These are phyloP conservation scores for Galagoides demidoff DNA, from an alignment of 2,797 vertebrate genomes.

Conservation along the genomic window DNA sequence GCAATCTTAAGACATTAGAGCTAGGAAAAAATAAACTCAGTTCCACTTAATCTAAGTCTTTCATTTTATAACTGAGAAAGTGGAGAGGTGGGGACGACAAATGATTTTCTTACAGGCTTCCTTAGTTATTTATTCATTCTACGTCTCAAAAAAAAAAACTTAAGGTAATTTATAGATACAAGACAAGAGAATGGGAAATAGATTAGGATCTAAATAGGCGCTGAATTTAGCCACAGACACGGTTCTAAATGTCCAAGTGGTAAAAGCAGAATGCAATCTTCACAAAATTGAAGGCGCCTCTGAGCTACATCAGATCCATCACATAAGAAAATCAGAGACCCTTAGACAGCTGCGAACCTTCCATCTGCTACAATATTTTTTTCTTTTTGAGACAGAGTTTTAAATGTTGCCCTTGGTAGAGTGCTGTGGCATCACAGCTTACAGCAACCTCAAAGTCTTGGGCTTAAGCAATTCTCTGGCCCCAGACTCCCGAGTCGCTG, in stretches of 20 bases:
- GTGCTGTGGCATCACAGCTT: too few relatives aligned
- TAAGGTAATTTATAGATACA: not conserved
- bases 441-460: too few relatives aligned
- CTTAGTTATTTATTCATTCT: not conserved
- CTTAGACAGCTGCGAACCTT: not conserved
- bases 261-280: not conserved
- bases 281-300: not conserved
- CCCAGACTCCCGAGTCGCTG: too few relatives aligned
- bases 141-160: not conserved
- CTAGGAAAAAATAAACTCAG: not conserved
- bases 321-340: not conserved
- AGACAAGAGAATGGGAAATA: not conserved
- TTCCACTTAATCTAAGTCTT: not conserved
- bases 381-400: too few relatives aligned
- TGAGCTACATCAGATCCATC: not conserved
- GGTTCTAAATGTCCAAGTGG: not conserved
- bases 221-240: not conserved
- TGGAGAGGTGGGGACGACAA: not conserved
- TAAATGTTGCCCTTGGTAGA: too few relatives aligned
- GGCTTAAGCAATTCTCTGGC: too few relatives aligned
- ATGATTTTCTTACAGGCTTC: not conserved
- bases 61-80: constrained; percentile 37
- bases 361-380: not conserved
- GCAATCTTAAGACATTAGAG: not conserved
- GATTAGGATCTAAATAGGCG: not conserved